Evolutionary conservation across 2,113 vertebrate genomes (phyloP).

Genomic region (Sardina pilchardus): DNA sequence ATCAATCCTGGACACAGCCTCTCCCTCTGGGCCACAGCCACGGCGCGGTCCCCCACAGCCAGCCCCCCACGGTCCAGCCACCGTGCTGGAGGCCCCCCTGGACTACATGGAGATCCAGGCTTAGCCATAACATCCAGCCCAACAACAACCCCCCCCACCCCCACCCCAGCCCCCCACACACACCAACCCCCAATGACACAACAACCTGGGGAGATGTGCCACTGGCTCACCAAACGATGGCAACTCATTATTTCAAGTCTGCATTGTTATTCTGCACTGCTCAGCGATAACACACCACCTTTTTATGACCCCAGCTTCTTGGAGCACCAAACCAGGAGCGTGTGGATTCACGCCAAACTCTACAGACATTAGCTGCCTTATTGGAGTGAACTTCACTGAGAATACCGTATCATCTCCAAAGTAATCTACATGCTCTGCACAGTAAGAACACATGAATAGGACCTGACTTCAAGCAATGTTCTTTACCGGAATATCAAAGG

Average conservation of each 20-base stretch:
- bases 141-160: too few relatives aligned
- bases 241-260: not conserved
- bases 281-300: not conserved
- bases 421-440: not conserved
- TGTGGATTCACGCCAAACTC: not conserved
- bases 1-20: conserved; percentile 38
- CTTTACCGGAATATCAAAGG: not conserved
- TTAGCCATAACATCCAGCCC: not conserved
- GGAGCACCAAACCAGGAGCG: not conserved
- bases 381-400: not conserved
- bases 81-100: not conserved
- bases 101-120: not conserved
- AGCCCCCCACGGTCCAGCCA: not conserved
- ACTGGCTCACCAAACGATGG: not conserved
- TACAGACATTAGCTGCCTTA: not conserved
- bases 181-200: not conserved
- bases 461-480: not conserved
- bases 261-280: not conserved
- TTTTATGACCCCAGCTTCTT: not conserved
- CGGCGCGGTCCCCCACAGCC: not conserved
- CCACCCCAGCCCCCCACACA: too few relatives aligned
- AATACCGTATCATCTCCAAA: not conserved
- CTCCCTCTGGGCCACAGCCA: not conserved
- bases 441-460: not conserved
- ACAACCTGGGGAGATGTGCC: not conserved